These are phyloP conservation scores for Ectropis grisescens DNA, from an alignment of 1,140 invertebrate genomes.

Conservation along the genomic window DNA sequence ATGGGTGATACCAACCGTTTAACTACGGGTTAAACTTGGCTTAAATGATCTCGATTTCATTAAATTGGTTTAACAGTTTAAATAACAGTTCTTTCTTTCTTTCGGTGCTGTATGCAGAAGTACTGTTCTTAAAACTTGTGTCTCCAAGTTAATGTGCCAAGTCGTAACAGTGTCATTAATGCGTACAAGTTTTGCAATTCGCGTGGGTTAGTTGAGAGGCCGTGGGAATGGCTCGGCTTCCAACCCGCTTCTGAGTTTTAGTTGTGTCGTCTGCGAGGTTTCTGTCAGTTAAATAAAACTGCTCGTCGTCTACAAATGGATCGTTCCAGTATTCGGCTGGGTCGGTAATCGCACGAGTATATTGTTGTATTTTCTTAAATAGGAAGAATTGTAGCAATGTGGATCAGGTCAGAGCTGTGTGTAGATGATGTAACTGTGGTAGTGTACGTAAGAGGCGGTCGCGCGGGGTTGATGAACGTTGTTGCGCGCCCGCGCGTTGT, in stretches of 20 bases:
- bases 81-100: no score
- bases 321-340: no score
- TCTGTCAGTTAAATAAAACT: background rate
- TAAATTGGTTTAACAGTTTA: no score
- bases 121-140: no score
- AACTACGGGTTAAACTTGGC: no score
- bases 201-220: slow-evolving; percentile 26
- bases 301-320: background rate
- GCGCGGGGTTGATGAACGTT: slow-evolving; percentile 53
- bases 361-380: no score
- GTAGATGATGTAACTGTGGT: slow-evolving; percentile 23
- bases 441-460: slow-evolving; percentile 27
- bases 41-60: no score
- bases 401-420: slow-evolving; percentile 8
- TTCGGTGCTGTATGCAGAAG: no score
- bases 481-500: slow-evolving; percentile 22
- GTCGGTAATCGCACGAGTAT: no score
- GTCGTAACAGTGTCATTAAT: slow-evolving; percentile 17
- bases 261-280: background rate
- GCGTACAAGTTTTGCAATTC: slow-evolving; percentile 27
- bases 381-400: slow-evolving; percentile 2
- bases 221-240: slow-evolving; percentile 42
- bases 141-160: no score
- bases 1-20: no score
- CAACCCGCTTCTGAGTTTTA: slow-evolving; percentile 1